Base-by-base conservation (phyloP, 30 jellyfish, hydroid and myxozoan genomes). In the Hydractinia symbiolongicarpus region DNA sequence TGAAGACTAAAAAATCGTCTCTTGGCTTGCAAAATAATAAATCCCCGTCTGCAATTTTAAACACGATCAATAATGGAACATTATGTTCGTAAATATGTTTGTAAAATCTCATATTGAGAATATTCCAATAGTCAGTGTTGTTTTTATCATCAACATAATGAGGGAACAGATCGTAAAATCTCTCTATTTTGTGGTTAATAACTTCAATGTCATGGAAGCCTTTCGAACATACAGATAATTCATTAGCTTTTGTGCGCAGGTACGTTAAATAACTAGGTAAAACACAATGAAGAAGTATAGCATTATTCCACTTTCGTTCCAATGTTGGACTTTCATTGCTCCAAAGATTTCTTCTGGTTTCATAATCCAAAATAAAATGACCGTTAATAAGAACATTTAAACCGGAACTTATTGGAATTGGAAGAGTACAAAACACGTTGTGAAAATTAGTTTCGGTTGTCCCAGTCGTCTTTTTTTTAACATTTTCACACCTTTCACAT, bases 371-470 rank as follows among this genome's bases (percentile, higher is more conserved):
- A 55, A 88, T 74, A 70, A 88, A 88, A 30, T 80, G 77, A 54
- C 96, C 96, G 67, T 88, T 88, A n/a, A 88, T 74, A 52, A 83
- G 81, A 10, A 84, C 54, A 11, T 94, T 94, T 55, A 88, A 71
- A 54, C 86, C 75, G 75, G 83, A 77, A 8, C 66, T n/a, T 5
- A 83, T 82, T 7, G 87, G 87, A 4, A 88, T 73, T 4, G 96
- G 96, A 40, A 88, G 66, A 14, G 79, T 66, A 54, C 96, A 88
- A 74, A 77, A 88, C 16, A 83, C 95, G 10, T 58, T 69, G 13
- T 86, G 88, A 30, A 30, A 30, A 55, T 79, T 13, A 64, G 74
- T 6, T 6, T 13, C 1, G 7, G 40, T 5, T n/a, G 9, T 13
- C 15, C 19, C 19, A 13, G 17, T 6, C 19, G 40, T 64, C 19